phyloP scores from a whole-genome alignment of 2,888 invertebrate species.

The Dermolepida albohirtum region DNA sequence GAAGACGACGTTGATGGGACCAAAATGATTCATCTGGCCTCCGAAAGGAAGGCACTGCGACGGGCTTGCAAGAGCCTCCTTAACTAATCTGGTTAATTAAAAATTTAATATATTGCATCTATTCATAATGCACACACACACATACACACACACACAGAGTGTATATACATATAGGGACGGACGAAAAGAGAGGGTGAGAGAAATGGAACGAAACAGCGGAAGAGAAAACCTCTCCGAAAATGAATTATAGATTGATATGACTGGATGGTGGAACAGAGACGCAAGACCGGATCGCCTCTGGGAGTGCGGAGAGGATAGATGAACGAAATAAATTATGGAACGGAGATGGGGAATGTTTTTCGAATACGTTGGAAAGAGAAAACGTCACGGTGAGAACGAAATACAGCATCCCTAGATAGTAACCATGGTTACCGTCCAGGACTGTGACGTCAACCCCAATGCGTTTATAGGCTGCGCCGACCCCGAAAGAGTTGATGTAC shows the following conservation, averaged over 20 bases:
- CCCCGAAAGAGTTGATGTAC: conserved; percentile 38
- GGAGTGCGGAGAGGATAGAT: conserved; percentile 49
- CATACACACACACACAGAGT: too few relatives aligned
- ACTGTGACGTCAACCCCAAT: conserved; percentile 50
- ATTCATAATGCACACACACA: conserved; percentile 51
- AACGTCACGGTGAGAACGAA: conserved; percentile 35
- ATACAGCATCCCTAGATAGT: conserved; percentile 50
- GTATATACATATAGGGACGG: conserved; percentile 10
- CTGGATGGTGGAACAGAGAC: conserved; percentile 50
- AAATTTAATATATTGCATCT: conserved; percentile 56
- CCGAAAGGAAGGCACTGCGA: conserved; percentile 10
- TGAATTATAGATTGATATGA: conserved; percentile 61
- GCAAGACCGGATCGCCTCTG: conserved; percentile 22
- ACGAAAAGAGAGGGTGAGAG: conserved; percentile 19
- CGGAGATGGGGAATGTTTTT: conserved; percentile 25
- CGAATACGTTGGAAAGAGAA: conserved; percentile 37
- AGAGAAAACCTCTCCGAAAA: conserved; percentile 54
- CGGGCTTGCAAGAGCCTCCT: conserved; percentile 31
- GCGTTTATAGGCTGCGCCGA: conserved; percentile 40
- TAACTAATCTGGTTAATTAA: conserved; percentile 53
- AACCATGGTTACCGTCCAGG: conserved; percentile 52
- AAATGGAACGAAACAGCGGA: background rate
- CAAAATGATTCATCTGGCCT: conserved; percentile 16
- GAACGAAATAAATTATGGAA: conserved; percentile 45
- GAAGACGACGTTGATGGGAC: conserved; percentile 13